Percentiles rank a stretch among this genome's conserved stretches.
Conservation (phyloP, 1,140 invertebrate species). For the Proctacanthus coquilletti region DNA sequence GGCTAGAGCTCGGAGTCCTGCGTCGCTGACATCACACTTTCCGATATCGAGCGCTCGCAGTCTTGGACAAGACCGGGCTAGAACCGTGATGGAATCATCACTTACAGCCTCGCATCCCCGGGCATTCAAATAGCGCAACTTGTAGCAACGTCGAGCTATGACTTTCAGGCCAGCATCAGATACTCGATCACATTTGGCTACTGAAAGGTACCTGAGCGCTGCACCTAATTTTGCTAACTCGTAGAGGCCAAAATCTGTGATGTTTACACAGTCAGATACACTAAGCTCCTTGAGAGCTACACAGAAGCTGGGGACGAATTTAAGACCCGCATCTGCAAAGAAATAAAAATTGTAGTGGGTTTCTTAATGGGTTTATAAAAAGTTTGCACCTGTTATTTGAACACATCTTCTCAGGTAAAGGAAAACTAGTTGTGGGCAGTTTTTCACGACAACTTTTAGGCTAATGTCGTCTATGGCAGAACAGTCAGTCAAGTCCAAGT, state of each 20-base stretch:
- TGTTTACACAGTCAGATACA: conserved; percentile 73
- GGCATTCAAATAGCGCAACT: conserved; percentile 77
- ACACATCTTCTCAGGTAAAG: conserved; percentile 78
- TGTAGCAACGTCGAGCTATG: conserved; percentile 76
- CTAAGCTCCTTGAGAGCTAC: conserved; percentile 67
- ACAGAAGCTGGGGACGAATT: conserved; percentile 75
- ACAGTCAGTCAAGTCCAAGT: conserved; percentile 77
- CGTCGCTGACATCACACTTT: conserved; percentile 83
- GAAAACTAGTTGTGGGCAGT: conserved; percentile 72
- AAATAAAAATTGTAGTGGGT: background rate
- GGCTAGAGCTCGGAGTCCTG: conserved; percentile 66
- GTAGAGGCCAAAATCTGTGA: conserved; percentile 83
- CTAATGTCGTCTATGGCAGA: conserved; percentile 65
- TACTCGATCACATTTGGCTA: conserved; percentile 76
- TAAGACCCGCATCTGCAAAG: conserved; percentile 51
- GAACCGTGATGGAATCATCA: conserved; percentile 69
- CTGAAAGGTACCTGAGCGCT: conserved; percentile 67
- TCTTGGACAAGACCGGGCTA: conserved; percentile 68
- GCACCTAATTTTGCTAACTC: conserved; percentile 77
- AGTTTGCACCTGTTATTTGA: conserved; percentile 61
- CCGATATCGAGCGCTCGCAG: conserved; percentile 75
- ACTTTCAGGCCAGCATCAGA: conserved; percentile 74
- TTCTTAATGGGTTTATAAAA: background rate
- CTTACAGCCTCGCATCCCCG: conserved; percentile 83
- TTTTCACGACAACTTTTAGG: conserved; percentile 61